Conservation (phyloP, 2,113 vertebrate species). For the Xenus cinereus region DNA sequence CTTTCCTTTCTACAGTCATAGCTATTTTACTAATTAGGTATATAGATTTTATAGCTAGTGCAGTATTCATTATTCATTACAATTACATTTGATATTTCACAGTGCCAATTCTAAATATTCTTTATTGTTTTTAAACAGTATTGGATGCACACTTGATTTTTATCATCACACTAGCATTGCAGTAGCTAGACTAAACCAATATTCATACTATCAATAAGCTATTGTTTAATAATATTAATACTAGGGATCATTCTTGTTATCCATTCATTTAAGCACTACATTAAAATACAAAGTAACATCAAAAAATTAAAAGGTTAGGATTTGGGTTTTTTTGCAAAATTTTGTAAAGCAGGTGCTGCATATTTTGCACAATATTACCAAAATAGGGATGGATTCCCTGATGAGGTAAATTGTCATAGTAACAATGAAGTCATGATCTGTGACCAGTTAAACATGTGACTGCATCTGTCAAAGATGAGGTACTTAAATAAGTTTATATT, state of each 20-base stretch:
- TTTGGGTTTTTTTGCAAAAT: accelerated
- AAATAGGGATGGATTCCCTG: not conserved
- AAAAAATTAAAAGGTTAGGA: not conserved
- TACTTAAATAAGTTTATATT: not conserved
- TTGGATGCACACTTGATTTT: not conserved
- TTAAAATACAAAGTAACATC: not conserved
- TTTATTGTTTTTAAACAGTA: not conserved
- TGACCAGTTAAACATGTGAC: not conserved
- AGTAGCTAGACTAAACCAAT: not conserved
- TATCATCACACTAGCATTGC: not conserved
- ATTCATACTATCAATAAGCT: not conserved
- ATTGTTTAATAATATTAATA: not conserved
- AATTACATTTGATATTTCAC: not conserved
- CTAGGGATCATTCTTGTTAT: not conserved
- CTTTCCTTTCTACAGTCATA: not conserved
- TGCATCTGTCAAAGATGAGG: not conserved
- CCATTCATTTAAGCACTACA: not conserved
- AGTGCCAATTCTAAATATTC: not conserved
- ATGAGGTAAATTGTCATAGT: not conserved
- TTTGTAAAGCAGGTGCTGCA: not conserved
- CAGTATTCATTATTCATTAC: not conserved
- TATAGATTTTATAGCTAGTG: not conserved
- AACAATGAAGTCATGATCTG: not conserved
- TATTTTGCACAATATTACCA: not conserved
- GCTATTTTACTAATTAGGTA: not conserved